Evolutionary conservation across 2,797 vertebrate species (phyloP).

Genomic region (Falco concolor): DNA sequence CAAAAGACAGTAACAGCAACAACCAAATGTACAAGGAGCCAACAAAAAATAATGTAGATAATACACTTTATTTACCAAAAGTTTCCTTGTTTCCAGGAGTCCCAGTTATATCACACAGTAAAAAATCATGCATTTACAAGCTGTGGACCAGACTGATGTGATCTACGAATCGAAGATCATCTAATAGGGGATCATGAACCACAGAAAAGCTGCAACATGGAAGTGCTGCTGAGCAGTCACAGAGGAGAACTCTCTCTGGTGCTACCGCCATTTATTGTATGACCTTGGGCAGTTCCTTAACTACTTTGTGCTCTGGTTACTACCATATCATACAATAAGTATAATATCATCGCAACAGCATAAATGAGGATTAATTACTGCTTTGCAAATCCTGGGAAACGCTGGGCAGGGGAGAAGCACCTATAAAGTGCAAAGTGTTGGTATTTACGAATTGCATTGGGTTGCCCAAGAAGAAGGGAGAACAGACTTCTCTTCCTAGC

Average conservation of each 20-base stretch:
- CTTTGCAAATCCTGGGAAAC: background rate
- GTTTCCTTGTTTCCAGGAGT: background rate
- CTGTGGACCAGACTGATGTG: background rate
- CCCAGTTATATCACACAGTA: background rate
- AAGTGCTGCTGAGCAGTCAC: background rate
- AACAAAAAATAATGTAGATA: background rate
- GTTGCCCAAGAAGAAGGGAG: background rate
- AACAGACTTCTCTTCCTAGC: background rate
- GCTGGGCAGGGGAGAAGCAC: background rate
- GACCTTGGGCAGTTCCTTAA: background rate
- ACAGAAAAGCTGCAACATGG: background rate
- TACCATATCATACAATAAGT: background rate
- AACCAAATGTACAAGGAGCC: background rate
- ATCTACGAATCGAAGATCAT: background rate
- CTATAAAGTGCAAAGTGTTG: background rate
- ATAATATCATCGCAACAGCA: background rate
- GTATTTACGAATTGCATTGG: background rate
- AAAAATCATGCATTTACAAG: background rate
- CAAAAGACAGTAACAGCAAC: background rate
- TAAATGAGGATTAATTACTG: background rate
- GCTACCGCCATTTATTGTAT: background rate
- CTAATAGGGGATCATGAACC: fast-evolving
- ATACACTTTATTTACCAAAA: background rate
- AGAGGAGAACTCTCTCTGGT: background rate
- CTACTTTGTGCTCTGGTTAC: background rate